A percentile compares a stretch with the other conserved stretches of the same genome.
Evolutionary conservation across 30 jellyfish, hydroid and myxozoan genomes (phyloP).

Genomic region (Sanderia malayensis): DNA sequence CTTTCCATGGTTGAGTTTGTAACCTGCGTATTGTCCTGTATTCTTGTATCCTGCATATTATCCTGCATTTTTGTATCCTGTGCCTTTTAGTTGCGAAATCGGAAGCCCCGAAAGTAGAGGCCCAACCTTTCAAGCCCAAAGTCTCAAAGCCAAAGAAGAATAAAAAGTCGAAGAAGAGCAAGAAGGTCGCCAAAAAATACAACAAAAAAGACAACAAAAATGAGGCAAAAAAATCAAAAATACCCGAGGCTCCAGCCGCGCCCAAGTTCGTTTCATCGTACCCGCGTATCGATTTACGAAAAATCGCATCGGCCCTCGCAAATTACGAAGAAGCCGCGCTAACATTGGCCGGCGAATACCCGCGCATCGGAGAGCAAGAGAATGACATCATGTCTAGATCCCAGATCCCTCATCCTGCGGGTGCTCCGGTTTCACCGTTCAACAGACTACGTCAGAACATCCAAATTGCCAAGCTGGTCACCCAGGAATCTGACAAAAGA

Average conservation of each 20-base stretch:
- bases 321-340: conserved; percentile 84
- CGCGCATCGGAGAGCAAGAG: conserved; percentile 53
- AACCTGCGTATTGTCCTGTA: too few relatives aligned
- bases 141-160: not conserved
- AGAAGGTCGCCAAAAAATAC: not conserved
- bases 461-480: conserved; percentile 77
- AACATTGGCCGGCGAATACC: conserved; percentile 95
- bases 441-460: conserved; percentile 69
- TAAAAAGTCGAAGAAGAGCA: conserved; percentile 13
- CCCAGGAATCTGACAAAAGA: conserved; percentile 59
- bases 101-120: too few relatives aligned
- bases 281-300: conserved; percentile 85
- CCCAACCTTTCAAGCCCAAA: too few relatives aligned
- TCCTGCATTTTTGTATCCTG: too few relatives aligned
- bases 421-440: not conserved
- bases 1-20: too few relatives aligned
- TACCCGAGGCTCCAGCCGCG: conserved; percentile 44
- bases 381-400: conserved; percentile 74
- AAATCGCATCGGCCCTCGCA: conserved; percentile 94
- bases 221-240: too few relatives aligned
- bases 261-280: conserved; percentile 35
- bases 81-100: too few relatives aligned
- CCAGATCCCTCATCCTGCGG: conserved; percentile 78
- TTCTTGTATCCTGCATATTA: too few relatives aligned
- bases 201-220: conserved; percentile 34